A percentile compares a stretch with the other conserved stretches of the same genome.
phyloP scores from a whole-genome alignment of 1,140 invertebrate species.

The Tetramorium parvispinum region DNA sequence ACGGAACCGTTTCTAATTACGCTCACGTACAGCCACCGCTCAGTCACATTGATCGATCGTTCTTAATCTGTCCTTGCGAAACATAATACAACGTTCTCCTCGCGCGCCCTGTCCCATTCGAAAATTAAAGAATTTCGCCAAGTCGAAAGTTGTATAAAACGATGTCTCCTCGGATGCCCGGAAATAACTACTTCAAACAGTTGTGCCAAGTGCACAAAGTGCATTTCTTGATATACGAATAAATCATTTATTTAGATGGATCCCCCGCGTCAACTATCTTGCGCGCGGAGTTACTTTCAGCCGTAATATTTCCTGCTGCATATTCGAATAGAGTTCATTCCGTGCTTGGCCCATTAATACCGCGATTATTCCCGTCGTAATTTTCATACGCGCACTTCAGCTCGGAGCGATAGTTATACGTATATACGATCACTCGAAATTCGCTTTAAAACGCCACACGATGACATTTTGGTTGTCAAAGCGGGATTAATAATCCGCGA shows the following conservation, averaged over 20 bases:
- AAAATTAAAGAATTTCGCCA: slow-evolving; percentile 12
- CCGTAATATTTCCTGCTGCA: slow-evolving; percentile 12
- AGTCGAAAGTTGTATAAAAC: not conserved
- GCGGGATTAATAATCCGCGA: slow-evolving; percentile 36
- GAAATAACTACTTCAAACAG: not conserved
- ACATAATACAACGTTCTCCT: slow-evolving; percentile 10
- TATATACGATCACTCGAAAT: slow-evolving; percentile 26
- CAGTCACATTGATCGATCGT: slow-evolving; percentile 36
- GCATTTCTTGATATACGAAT: slow-evolving; percentile 14
- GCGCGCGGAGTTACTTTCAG: not conserved
- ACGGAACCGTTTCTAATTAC: slow-evolving; percentile 35
- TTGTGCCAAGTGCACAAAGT: not conserved
- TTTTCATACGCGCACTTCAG: slow-evolving; percentile 38
- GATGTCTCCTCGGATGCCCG: not conserved
- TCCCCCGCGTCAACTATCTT: slow-evolving; percentile 29
- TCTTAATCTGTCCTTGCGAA: slow-evolving; percentile 33
- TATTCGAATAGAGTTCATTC: not conserved
- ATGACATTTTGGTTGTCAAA: slow-evolving; percentile 49
- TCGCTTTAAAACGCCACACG: slow-evolving; percentile 34
- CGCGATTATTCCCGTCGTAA: slow-evolving; percentile 40
- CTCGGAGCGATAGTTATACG: not conserved
- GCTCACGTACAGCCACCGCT: slow-evolving; percentile 10
- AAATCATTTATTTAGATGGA: slow-evolving; percentile 5
- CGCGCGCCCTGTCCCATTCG: not conserved
- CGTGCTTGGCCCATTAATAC: slow-evolving; percentile 37